Evolutionary conservation across 1,140 invertebrate genomes (phyloP), one percentile per base, ranked within the genome.

Genomic region (Anastrepha ludens): DNA sequence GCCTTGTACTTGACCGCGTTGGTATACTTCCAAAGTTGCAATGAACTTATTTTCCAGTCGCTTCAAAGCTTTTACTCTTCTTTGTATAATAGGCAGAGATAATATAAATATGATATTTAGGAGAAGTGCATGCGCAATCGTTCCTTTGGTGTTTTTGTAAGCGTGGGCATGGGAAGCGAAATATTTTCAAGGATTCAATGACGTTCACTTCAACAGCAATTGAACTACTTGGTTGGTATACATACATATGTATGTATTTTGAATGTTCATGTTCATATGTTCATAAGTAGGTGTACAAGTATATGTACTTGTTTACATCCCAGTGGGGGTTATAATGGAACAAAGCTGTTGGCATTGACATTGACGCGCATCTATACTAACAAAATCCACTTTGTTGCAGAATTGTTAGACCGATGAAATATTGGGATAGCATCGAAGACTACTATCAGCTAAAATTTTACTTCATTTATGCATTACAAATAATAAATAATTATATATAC

Each of bases 1-100:
- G 8, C 74, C 74, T 81, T 81, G 74, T 81, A 81, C 74, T 81
- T 81, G 74, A 81, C 74, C 74, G 41, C 20, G 13, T 20, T 15
- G 74, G 20, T 81, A n/a, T 74, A 81, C 6, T 55, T 47, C 2
- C 1, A 1, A 55, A 20, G 20, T 17, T 81, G 44, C 74, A 55
- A 55, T 55, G 74, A 81, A 81, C 74, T 58, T 15, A 20, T 17
- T 55, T 81, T 81, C 74, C 74, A 81, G n/a, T 55, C 20, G 17
- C 8, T 81, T 15, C n/a, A 81, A 55, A 81, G 74, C 74, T 81
- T 58, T 29, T 74, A 41, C 41, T 17, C 15, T 39, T 3, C 29
- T 47, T 13, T 55, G 15, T n/a, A 20, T 29, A 4, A 50, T 6
- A 81, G 17, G 74, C 9, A 55, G 13, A 50, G 15, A 81, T 17